These are phyloP conservation scores for Rachycentron canadum DNA, from an alignment of 2,797 vertebrate species.

Conservation along the genomic window DNA sequence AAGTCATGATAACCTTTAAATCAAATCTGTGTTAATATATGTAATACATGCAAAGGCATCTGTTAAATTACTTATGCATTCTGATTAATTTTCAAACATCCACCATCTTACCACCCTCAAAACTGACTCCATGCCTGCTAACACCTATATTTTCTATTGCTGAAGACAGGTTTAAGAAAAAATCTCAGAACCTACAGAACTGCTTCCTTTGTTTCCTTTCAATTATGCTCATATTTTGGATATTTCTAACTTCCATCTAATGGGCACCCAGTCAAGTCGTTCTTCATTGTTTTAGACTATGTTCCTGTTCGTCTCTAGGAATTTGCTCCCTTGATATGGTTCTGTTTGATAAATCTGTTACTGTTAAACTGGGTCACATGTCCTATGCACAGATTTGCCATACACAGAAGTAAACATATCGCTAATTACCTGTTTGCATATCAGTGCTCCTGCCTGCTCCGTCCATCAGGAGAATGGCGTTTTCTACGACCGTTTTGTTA, in stretches of 20 bases:
- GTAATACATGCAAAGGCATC: no score
- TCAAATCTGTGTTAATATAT: no score
- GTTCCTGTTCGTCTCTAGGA: background rate
- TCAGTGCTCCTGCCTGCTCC: background rate
- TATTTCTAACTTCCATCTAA: background rate
- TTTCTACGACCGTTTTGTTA: background rate
- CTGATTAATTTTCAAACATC: no score
- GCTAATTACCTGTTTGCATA: constrained; percentile 3
- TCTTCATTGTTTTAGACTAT: background rate
- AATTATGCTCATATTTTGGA: no score
- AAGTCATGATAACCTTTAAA: no score
- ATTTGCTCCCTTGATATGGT: background rate
- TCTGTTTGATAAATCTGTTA: background rate
- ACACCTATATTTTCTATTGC: no score
- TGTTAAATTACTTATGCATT: no score
- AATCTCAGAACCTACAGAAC: no score
- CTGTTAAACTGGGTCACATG: background rate
- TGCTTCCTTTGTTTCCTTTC: no score
- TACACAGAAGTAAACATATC: background rate
- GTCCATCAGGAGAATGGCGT: background rate
- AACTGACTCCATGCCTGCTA: no score
- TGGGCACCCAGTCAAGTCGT: background rate
- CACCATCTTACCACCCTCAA: no score
- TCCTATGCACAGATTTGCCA: background rate
- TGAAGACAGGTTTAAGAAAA: no score